A percentile compares a stretch with the other conserved stretches of the same genome.
Evolutionary conservation across 2,797 vertebrate species (phyloP).

Genomic region (Siniperca obscura): DNA sequence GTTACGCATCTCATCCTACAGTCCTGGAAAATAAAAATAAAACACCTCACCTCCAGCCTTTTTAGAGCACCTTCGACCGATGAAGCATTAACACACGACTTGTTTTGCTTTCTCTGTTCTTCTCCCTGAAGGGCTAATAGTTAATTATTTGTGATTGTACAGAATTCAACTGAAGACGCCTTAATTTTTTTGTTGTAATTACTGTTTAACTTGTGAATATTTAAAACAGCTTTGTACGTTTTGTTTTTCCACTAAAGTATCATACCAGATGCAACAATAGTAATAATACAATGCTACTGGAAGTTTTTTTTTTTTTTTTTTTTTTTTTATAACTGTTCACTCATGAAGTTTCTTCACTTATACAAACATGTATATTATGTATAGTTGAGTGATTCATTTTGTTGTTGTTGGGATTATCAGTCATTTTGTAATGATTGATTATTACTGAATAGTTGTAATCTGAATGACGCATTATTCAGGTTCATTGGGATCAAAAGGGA

Average conservation of each 20-base stretch:
- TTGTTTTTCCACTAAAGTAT: slow-evolving; percentile 63
- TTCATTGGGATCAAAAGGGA: slow-evolving; percentile 73
- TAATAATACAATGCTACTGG: slow-evolving; percentile 55
- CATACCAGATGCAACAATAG: slow-evolving; percentile 56
- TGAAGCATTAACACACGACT: slow-evolving; percentile 74
- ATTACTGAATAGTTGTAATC: slow-evolving; percentile 42
- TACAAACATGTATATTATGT: slow-evolving; percentile 51
- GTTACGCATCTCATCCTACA: slow-evolving; percentile 39
- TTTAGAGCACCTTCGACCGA: slow-evolving; percentile 59
- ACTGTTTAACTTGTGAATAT: slow-evolving; percentile 76
- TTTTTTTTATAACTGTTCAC: slow-evolving; percentile 38
- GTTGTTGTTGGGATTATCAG: slow-evolving; percentile 41
- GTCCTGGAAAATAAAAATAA: slow-evolving; percentile 29
- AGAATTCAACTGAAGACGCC: slow-evolving; percentile 76
- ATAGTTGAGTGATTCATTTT: slow-evolving; percentile 52
- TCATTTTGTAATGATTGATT: slow-evolving; percentile 59
- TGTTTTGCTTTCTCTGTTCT: slow-evolving; percentile 84
- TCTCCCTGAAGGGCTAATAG: slow-evolving; percentile 88
- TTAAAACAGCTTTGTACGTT: slow-evolving; percentile 72
- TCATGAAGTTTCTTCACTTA: slow-evolving; percentile 39
- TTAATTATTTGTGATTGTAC: slow-evolving; percentile 84
- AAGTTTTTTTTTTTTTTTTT: slow-evolving; percentile 15
- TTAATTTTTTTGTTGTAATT: slow-evolving; percentile 80
- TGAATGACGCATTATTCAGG: slow-evolving; percentile 52
- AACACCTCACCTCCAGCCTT: slow-evolving; percentile 19